These are phyloP conservation scores for Heliocidaris erythrogramma DNA, from an alignment of 35 echinoderm and acorn worm species.

Conservation along the genomic window DNA sequence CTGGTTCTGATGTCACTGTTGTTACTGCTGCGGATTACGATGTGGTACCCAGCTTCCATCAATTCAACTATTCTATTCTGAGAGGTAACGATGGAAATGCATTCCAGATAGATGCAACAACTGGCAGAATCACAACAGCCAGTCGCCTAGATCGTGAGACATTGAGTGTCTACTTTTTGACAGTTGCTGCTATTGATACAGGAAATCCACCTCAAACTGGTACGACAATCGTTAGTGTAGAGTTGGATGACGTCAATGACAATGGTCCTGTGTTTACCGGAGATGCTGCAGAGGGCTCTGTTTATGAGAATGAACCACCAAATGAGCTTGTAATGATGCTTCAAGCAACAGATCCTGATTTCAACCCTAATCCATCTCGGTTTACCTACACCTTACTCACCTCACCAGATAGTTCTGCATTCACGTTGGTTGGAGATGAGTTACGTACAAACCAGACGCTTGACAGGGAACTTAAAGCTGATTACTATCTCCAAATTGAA, in stretches of 20 bases:
- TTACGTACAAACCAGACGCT: conserved; percentile 69
- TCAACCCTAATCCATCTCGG: conserved; percentile 56
- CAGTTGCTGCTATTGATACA: conserved; percentile 83
- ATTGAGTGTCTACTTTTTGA: conserved; percentile 72
- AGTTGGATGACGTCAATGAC: conserved; percentile 91
- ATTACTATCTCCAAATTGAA: conserved; percentile 83
- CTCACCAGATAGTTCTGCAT: conserved; percentile 49
- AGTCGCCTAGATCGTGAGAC: conserved; percentile 81
- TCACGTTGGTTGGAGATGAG: conserved; percentile 64
- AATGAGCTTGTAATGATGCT: conserved; percentile 82
- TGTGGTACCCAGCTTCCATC: conserved; percentile 65
- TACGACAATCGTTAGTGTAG: conserved; percentile 60
- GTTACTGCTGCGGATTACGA: conserved; percentile 91
- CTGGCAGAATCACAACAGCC: conserved; percentile 66
- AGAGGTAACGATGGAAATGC: conserved; percentile 67
- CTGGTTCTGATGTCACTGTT: conserved; percentile 65
- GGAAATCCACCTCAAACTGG: conserved; percentile 83
- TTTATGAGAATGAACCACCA: conserved; percentile 77
- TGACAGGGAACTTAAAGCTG: conserved; percentile 68
- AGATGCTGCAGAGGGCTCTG: conserved; percentile 62
- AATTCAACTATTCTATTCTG: conserved; percentile 79
- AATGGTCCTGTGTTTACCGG: conserved; percentile 83
- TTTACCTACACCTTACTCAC: conserved; percentile 71
- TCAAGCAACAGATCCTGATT: conserved; percentile 88
- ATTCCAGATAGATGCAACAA: conserved; percentile 72